A percentile compares a stretch with the other conserved stretches of the same genome.
phyloP scores from a whole-genome alignment of 2,888 invertebrate species.

The Shargacucullia verbasci region DNA sequence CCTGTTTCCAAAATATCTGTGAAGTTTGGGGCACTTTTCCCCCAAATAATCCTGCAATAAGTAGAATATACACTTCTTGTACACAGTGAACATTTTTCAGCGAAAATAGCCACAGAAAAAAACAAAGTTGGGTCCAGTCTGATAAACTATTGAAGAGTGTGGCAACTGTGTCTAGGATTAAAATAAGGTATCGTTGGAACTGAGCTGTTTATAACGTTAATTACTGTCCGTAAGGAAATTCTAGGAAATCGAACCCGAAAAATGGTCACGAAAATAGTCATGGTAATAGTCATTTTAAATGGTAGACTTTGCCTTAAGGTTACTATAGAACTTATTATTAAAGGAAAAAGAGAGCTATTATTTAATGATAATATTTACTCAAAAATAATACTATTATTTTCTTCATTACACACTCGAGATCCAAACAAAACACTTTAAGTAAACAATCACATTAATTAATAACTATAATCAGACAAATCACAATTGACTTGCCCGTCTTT shows the following conservation, averaged over 20 bases:
- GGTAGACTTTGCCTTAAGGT: no score
- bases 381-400: no score
- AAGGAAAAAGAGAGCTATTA: no score
- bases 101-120: background rate
- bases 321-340: no score
- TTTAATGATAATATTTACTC: no score
- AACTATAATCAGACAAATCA: no score
- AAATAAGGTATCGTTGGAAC: slow-evolving; percentile 20
- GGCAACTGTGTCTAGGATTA: slow-evolving; percentile 12
- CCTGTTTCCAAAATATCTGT: background rate
- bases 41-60: slow-evolving; percentile 5
- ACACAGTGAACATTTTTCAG: background rate
- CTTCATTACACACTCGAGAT: no score
- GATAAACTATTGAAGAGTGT: slow-evolving; percentile 10
- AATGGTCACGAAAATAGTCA: background rate
- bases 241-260: background rate
- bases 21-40: slow-evolving; percentile 1
- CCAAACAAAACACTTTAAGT: no score
- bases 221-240: slow-evolving; percentile 11
- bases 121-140: background rate
- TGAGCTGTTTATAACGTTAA: slow-evolving; percentile 9
- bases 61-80: slow-evolving; percentile 1
- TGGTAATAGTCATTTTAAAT: no score
- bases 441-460: no score
- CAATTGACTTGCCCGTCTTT: no score